Evolutionary conservation across 2,888 invertebrate genomes (phyloP), one percentile per base, ranked within the genome.

Genomic region (Tuberolachnus salignus): DNA sequence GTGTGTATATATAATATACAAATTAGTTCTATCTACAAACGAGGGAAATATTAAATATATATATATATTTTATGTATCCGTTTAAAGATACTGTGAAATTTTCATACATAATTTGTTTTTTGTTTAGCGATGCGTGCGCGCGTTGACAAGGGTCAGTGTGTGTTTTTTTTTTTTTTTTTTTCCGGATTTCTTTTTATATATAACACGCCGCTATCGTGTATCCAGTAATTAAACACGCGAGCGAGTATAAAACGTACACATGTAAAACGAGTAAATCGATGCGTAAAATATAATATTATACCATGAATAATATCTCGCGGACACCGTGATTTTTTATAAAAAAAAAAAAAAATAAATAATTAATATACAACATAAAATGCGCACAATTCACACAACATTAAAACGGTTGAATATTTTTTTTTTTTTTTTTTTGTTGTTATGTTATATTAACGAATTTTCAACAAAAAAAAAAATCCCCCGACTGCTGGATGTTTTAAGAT

Each of bases 41-140:
- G 13, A 11, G 10, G 1, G 19, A 61, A 49, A 61, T 71, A 61
- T 72, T 61, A 49, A 19, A 61, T 14, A 26, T 61, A 19, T 72
- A 10, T 19, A 6, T 49, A 49, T 49, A 34, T 34, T 34, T 6
- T 34, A 69, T 21, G 34, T 55, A 21, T 69, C 19, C 21, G 4
- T 55, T 53, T 61, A 51, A 72, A 49, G 59, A 72, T 49, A 34
- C 14, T 34, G 23, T 19, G 44, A 34, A 14, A 61, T 61, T 49
- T 61, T 49, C 49, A 61, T 61, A 49, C 14, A n/a, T 61, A 49
- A 72, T 71, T 71, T 23, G 49, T 19, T 72, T 66, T 59, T 71
- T 71, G 26, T 72, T 72, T 34, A 49, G 57, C 49, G 46, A 71
- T 26, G 71, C 57, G 23, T 46, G 19, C 16, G 26, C 23, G 11